Base-by-base conservation (phyloP, 2,797 vertebrate genomes). In the Odontamblyopus lacepedii region DNA sequence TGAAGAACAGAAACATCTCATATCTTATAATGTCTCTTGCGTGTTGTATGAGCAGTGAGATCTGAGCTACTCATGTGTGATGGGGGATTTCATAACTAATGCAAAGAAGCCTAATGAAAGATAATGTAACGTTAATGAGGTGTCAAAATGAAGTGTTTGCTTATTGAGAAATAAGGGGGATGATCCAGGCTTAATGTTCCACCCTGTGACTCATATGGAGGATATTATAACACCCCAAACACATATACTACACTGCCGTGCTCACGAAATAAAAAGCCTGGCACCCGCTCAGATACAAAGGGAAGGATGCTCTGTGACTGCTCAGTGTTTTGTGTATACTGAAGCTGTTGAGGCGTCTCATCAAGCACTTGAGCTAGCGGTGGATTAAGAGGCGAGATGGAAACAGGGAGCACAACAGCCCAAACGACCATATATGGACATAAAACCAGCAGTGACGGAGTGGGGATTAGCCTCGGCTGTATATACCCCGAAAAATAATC, bases 101-200 rank as follows among this genome's bases (percentile, higher is more conserved):
- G 82, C 80, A 77, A 87, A 88, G 85, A 83, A 70, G 75, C 83
- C 88, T 93, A 88, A 90, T 91, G 88, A 89, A 92, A 88, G 87
- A 92, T 91, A 91, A 92, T 85, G 89, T 90, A 83, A 84, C 84
- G 89, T 86, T 92, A 92, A 94, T 93, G 90, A 90, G 87, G 89
- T 93, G 88, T 89, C 90, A 92, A 88, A 90, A 91, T 87, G 81
- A 93, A 91, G 89, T 84, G 90, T 90, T 92, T 90, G 87, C 85
- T 91, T 85, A 88, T 84, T 88, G 82, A 89, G 69, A 76, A 63
- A 48, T 81, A 78, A n/a, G 61, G 61, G 78, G 75, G 83, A 89
- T 91, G 83, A 88, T 88, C 87, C 73, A 67, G 48, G 79, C 85
- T 90, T 88, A 88, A 87, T 91, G 90, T 87, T 89, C 81, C 81